These are phyloP conservation scores for Himalopsyche kuldschensis DNA, from an alignment of 2,888 invertebrate species.

Conservation along the genomic window DNA sequence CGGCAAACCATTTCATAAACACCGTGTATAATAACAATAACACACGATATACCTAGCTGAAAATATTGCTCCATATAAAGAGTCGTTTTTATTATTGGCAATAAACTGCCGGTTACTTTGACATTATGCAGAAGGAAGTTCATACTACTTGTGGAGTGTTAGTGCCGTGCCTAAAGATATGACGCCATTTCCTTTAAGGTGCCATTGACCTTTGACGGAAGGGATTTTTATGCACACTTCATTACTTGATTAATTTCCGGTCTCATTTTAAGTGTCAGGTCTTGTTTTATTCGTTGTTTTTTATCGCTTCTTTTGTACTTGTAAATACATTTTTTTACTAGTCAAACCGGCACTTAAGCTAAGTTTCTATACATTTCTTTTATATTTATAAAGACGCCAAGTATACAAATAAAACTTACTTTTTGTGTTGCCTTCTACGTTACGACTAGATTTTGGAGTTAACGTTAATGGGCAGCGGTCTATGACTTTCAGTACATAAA, in stretches of 20 bases:
- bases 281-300: too few species aligned
- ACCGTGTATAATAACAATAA: not conserved
- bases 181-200: not conserved
- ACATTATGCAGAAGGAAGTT: not conserved
- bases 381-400: too few species aligned
- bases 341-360: too few species aligned
- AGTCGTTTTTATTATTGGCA: conserved; percentile 1
- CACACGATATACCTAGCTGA: not conserved
- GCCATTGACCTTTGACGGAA: not conserved
- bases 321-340: too few species aligned
- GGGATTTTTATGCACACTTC: not conserved
- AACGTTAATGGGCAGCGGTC: too few species aligned
- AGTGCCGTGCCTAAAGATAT: not conserved
- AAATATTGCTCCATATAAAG: not conserved
- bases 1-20: not conserved
- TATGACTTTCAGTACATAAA: too few species aligned
- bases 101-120: not conserved
- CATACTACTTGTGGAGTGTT: not conserved
- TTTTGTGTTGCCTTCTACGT: too few species aligned
- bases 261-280: not conserved
- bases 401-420: too few species aligned
- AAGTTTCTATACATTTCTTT: too few species aligned
- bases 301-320: too few species aligned
- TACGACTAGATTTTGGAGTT: too few species aligned
- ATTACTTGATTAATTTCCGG: not conserved